Percentiles rank a stretch among this genome's conserved stretches.
phyloP scores from a whole-genome alignment of 2,888 invertebrate genomes.

The Phragmatobia fuliginosa region DNA sequence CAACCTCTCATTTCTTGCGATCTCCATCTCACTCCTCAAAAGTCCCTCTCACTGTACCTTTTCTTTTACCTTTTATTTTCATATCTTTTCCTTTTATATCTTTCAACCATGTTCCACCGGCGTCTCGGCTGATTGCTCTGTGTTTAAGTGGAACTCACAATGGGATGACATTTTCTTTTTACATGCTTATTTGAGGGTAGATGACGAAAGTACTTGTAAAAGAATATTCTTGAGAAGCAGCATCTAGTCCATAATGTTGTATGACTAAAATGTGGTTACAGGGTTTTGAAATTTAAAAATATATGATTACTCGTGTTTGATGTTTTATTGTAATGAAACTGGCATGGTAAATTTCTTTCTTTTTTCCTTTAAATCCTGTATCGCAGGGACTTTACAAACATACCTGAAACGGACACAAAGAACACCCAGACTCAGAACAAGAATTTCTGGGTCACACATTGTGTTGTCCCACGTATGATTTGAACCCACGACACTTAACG shows the following conservation, averaged over 20 bases:
- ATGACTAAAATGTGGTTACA: too few relatives aligned
- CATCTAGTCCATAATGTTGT: neutral
- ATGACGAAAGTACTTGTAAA: constrained; percentile 18
- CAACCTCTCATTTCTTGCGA: constrained; percentile 38
- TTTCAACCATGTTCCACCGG: constrained; percentile 57
- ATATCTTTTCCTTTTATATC: constrained; percentile 61
- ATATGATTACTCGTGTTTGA: too few relatives aligned
- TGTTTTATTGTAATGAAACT: too few relatives aligned
- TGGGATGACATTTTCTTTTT: constrained; percentile 70
- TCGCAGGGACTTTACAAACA: too few relatives aligned
- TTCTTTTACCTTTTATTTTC: constrained; percentile 54
- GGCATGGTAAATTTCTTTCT: too few relatives aligned
- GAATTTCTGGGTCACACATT: too few relatives aligned
- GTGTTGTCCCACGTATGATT: too few relatives aligned
- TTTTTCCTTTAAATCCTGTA: too few relatives aligned
- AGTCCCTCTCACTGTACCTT: constrained; percentile 48
- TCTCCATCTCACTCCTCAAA: constrained; percentile 54
- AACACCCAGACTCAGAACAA: too few relatives aligned
- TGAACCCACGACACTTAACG: too few relatives aligned
- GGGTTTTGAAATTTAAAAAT: too few relatives aligned
- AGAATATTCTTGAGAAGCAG: constrained; percentile 23
- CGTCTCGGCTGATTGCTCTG: constrained; percentile 73
- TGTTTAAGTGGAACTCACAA: constrained; percentile 64
- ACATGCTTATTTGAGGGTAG: constrained; percentile 64
- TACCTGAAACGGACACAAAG: too few relatives aligned